Conservation (phyloP, 2,113 vertebrate species). For the Scytalopus superciliaris region DNA sequence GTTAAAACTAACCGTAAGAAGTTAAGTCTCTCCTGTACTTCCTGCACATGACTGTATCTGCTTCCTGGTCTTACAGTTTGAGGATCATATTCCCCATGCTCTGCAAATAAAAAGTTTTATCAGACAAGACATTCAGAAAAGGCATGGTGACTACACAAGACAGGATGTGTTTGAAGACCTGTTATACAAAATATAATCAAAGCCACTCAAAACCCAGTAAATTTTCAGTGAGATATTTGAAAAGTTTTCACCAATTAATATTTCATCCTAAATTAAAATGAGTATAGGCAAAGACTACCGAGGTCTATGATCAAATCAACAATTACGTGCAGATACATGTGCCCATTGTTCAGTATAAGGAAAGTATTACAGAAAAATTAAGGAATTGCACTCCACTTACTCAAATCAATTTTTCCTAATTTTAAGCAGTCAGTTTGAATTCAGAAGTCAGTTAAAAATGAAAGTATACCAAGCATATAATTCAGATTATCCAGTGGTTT, state of each 20-base stretch:
- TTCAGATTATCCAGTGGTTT: not conserved
- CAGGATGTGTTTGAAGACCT: not conserved
- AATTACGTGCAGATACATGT: not conserved
- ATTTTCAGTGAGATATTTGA: not conserved
- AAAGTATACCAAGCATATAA: not conserved
- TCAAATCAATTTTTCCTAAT: not conserved
- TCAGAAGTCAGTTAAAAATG: not conserved
- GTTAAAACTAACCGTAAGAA: conserved; percentile 88
- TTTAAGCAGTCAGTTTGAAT: not conserved
- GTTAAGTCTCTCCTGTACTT: conserved; percentile 97
- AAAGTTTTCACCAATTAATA: not conserved
- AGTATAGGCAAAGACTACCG: not conserved
- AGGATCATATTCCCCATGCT: conserved; percentile 96
- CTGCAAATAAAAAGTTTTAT: conserved; percentile 69
- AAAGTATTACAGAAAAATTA: not conserved
- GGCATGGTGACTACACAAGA: not conserved
- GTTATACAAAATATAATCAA: not conserved
- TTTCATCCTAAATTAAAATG: not conserved
- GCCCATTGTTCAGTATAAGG: not conserved
- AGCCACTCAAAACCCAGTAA: not conserved
- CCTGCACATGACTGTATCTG: conserved; percentile 98
- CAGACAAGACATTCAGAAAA: not conserved
- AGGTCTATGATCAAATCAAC: not conserved
- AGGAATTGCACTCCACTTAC: not conserved
- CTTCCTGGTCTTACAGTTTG: conserved; percentile 96